A percentile compares a stretch with the other conserved stretches of the same genome.
phyloP scores from a whole-genome alignment of 2,797 vertebrate genomes.

The Acanthiza pusilla region DNA sequence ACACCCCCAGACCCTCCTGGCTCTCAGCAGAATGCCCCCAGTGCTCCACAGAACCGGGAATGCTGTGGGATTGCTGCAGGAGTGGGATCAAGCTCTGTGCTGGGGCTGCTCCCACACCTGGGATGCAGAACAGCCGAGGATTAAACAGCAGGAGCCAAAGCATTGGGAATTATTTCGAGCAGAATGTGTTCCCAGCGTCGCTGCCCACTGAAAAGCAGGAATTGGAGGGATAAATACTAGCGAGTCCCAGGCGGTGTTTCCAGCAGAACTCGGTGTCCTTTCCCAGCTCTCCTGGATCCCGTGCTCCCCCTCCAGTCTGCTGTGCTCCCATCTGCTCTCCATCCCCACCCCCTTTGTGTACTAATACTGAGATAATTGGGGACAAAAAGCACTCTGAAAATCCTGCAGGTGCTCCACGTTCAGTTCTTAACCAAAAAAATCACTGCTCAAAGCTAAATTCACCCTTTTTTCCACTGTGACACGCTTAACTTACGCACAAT shows the following conservation, averaged over 20 bases:
- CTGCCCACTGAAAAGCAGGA: not conserved
- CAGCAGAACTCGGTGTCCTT: not conserved
- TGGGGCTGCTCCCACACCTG: too few species aligned
- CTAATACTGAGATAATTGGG: not conserved
- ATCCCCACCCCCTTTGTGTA: too few species aligned
- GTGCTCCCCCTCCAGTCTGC: not conserved
- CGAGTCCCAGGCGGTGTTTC: rapidly evolving
- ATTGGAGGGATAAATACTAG: not conserved
- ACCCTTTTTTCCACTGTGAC: not conserved
- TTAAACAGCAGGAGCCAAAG: not conserved
- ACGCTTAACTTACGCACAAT: rapidly evolving
- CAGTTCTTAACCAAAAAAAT: not conserved
- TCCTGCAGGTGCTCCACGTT: not conserved
- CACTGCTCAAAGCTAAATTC: not conserved
- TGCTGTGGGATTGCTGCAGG: rapidly evolving
- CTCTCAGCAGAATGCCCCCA: too few species aligned
- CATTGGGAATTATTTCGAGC: not conserved
- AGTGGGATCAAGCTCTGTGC: too few species aligned
- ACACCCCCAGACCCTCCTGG: too few species aligned
- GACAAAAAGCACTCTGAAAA: not conserved
- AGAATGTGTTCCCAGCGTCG: not conserved
- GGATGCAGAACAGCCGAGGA: too few species aligned
- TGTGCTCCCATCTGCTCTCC: not conserved
- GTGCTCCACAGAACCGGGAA: not conserved
- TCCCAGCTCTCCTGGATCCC: not conserved